Evolutionary conservation across 2,113 vertebrate genomes (phyloP).

Genomic region (Sapayoa aenigma): DNA sequence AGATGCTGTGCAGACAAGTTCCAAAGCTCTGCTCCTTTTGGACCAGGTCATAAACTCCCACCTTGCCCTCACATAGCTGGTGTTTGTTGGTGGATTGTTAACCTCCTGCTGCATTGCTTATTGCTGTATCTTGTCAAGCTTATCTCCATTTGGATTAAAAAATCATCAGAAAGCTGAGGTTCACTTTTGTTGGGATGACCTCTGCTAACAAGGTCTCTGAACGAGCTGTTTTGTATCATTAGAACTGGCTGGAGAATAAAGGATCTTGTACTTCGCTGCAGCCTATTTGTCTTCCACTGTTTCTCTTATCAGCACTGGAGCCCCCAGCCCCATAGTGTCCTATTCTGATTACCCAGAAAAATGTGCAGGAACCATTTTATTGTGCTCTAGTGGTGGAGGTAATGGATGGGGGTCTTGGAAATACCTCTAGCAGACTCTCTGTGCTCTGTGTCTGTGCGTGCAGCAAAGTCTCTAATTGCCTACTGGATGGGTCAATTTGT

Average conservation of each 20-base stretch:
- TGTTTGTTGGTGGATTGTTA: background rate
- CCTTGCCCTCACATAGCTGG: background rate
- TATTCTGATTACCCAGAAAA: background rate
- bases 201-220: conserved; percentile 43
- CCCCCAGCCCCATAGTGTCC: background rate
- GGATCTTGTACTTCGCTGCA: background rate
- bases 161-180: background rate
- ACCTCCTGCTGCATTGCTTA: background rate
- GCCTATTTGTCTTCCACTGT: background rate
- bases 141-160: conserved; percentile 12
- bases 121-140: background rate
- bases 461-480: conserved; percentile 40
- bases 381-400: background rate
- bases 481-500: conserved; percentile 50
- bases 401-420: background rate
- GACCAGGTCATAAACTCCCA: background rate
- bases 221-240: background rate
- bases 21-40: background rate
- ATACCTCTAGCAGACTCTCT: background rate
- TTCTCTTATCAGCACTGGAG: background rate
- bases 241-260: background rate
- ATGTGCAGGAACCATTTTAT: background rate
- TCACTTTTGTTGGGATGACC: background rate
- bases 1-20: background rate
- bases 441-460: background rate